phyloP scores from a whole-genome alignment of 2,113 vertebrate species.

The Alethe diademata region DNA sequence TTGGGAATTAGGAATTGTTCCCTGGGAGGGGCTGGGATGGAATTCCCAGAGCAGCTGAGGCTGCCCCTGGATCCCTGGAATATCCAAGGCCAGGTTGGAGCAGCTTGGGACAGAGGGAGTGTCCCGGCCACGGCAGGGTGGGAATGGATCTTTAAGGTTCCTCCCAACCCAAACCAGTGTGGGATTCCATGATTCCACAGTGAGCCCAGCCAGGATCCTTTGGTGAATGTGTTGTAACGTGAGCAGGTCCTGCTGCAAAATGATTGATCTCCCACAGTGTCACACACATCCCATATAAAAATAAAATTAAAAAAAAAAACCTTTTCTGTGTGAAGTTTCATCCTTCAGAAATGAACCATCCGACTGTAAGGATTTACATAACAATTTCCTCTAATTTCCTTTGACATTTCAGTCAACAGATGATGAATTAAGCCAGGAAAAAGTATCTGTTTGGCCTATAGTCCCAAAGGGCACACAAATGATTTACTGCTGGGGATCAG shows the following conservation, averaged over 20 bases:
- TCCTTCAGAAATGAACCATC: background rate
- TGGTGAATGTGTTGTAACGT: fast-evolving
- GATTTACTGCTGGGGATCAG: slow-evolving; percentile 32
- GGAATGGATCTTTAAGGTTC: fast-evolving
- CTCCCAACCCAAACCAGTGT: background rate
- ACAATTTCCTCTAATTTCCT: slow-evolving; percentile 64
- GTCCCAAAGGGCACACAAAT: slow-evolving; percentile 21
- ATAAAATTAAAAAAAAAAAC: no score
- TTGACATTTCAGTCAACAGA: slow-evolving; percentile 56
- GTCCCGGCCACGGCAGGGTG: background rate
- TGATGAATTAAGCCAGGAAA: slow-evolving; percentile 53
- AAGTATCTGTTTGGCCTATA: slow-evolving; percentile 37
- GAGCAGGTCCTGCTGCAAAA: background rate
- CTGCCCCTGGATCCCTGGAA: no score
- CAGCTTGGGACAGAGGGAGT: background rate
- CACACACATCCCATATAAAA: fast-evolving
- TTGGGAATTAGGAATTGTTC: no score
- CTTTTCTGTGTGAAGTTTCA: background rate
- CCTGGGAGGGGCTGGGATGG: no score
- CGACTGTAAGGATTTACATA: background rate
- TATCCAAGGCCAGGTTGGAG: no score
- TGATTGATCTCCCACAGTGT: background rate
- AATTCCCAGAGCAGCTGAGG: no score
- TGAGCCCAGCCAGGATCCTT: background rate
- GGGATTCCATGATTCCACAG: fast-evolving